Conservation (phyloP, 2,888 invertebrate species). For the Lasioglossum malachurum region DNA sequence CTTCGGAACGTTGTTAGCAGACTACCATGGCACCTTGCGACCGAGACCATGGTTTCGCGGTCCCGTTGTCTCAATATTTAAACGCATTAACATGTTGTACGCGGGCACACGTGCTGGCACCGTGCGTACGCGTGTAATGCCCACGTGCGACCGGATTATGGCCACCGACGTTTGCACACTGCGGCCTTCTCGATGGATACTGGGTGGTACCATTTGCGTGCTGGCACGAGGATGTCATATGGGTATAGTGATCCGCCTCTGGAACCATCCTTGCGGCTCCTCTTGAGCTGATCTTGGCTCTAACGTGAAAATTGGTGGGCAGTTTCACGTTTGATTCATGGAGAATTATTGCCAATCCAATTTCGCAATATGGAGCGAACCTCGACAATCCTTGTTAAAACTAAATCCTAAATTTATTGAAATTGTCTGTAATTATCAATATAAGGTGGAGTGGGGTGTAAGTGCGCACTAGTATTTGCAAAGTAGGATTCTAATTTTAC, state of each 20-base stretch:
- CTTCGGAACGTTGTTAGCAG: neutral
- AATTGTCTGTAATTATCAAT: too few relatives aligned
- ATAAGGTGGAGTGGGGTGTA: too few relatives aligned
- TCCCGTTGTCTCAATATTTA: slow-evolving; percentile 35
- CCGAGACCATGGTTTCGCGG: neutral
- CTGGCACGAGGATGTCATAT: neutral
- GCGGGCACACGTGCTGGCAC: slow-evolving; percentile 34
- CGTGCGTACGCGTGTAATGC: slow-evolving; percentile 33
- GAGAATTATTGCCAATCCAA: neutral
- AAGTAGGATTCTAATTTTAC: too few relatives aligned
- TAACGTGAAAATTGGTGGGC: neutral
- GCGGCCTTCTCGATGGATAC: neutral
- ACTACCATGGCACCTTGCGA: neutral
- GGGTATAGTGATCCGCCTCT: neutral
- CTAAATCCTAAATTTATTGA: too few relatives aligned
- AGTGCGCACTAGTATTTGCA: too few relatives aligned
- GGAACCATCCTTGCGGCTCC: neutral
- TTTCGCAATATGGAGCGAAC: neutral
- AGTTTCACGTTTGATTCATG: neutral
- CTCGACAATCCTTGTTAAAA: too few relatives aligned
- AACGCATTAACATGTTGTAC: slow-evolving; percentile 41
- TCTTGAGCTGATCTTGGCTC: neutral
- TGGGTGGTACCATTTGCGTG: neutral
- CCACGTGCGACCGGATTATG: slow-evolving; percentile 50
- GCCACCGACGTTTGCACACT: slow-evolving; percentile 30